These are phyloP conservation scores for Eupsittula cactorum DNA, from an alignment of 2,113 vertebrate species.

Conservation along the genomic window DNA sequence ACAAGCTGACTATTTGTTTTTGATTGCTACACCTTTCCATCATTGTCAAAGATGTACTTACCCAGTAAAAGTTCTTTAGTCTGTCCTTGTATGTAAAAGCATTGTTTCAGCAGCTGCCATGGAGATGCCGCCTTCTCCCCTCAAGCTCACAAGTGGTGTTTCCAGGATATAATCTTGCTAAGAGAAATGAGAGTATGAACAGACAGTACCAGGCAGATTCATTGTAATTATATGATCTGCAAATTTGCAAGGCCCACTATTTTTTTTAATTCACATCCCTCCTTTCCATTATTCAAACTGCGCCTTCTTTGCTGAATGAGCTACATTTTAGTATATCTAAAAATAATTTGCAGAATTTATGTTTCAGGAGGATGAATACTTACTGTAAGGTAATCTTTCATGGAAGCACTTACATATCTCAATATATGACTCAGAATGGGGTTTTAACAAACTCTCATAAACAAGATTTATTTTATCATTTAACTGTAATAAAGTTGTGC, in stretches of 20 bases:
- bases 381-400: conserved; percentile 36
- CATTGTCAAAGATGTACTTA: neutral
- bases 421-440: neutral
- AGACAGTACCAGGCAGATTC: neutral
- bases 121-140: neutral
- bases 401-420: neutral
- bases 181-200: neutral
- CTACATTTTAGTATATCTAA: conserved; percentile 4
- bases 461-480: conserved; percentile 31
- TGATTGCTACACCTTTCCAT: neutral
- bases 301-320: conserved; percentile 34
- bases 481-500: neutral
- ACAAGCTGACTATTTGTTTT: neutral
- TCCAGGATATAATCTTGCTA: neutral
- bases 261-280: neutral
- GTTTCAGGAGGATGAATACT: conserved; percentile 28
- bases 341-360: conserved; percentile 36
- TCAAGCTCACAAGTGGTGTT: neutral
- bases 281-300: conserved; percentile 22
- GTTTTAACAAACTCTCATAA: conserved; percentile 39
- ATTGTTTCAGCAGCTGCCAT: neutral
- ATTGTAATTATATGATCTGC: neutral
- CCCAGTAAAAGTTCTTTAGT: neutral
- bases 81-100: neutral
- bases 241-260: neutral